Conservation (phyloP, 2,113 vertebrate species). For the Alligator sinensis region DNA sequence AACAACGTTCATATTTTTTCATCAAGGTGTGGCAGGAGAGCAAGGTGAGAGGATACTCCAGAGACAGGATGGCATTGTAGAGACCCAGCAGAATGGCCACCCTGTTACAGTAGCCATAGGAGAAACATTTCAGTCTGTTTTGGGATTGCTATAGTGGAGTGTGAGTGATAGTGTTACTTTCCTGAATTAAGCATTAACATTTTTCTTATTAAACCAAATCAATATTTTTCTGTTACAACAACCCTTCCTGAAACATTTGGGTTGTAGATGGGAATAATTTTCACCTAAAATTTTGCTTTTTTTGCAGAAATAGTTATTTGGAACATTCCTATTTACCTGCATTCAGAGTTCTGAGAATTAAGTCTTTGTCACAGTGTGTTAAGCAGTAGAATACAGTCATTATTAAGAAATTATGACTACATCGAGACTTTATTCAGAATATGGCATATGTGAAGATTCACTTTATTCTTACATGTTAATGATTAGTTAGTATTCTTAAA, state of each 20-base stretch:
- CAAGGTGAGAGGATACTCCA: no score
- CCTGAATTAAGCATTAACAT: not conserved
- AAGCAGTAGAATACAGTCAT: not conserved
- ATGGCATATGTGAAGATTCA: not conserved
- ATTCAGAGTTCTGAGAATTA: not conserved
- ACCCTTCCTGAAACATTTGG: not conserved
- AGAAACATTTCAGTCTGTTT: not conserved
- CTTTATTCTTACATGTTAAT: not conserved
- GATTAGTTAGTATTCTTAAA: not conserved
- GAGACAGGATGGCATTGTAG: no score
- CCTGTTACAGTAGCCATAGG: no score
- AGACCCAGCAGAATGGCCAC: no score
- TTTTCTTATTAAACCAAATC: not conserved
- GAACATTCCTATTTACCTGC: not conserved
- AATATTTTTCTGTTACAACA: not conserved
- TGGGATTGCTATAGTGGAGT: not conserved
- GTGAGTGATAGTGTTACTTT: not conserved
- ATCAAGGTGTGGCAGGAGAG: no score
- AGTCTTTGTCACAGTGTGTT: not conserved
- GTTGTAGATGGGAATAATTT: not conserved
- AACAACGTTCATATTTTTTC: no score
- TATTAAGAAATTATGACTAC: not conserved
- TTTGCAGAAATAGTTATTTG: not conserved
- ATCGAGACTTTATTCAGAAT: not conserved
- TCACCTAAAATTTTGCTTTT: not conserved